Evolutionary conservation across 2,888 invertebrate genomes (phyloP).

Genomic region (Candidula unifasciata): DNA sequence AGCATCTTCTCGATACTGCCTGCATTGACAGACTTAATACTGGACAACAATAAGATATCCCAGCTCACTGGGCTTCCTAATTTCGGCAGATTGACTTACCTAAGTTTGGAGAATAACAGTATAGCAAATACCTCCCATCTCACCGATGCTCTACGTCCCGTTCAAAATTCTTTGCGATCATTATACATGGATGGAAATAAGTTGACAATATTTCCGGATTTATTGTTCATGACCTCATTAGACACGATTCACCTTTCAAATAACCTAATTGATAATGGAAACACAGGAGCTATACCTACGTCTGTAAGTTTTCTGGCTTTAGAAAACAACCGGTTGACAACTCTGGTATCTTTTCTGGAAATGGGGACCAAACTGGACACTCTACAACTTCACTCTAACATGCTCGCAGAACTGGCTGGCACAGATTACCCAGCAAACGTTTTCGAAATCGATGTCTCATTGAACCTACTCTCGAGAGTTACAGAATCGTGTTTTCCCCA

Average conservation of each 20-base stretch:
- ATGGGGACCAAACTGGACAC: neutral
- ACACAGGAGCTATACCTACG: neutral
- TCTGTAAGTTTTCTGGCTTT: neutral
- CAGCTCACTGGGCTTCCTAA: neutral
- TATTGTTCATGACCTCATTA: neutral
- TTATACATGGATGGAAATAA: neutral
- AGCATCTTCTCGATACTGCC: neutral
- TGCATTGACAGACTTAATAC: neutral
- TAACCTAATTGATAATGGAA: neutral
- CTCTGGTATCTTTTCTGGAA: neutral
- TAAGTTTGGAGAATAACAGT: neutral
- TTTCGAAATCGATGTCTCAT: neutral
- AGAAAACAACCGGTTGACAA: neutral
- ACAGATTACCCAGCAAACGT: neutral
- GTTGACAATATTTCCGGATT: neutral
- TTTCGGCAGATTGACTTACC: neutral
- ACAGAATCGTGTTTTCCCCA: neutral
- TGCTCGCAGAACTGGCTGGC: neutral
- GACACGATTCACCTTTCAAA: neutral
- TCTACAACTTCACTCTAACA: neutral
- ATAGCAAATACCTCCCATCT: neutral
- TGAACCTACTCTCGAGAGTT: slow-evolving; percentile 1
- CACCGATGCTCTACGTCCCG: neutral
- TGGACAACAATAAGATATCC: slow-evolving; percentile 2
- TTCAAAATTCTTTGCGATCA: neutral